Evolutionary conservation across 2,888 invertebrate species (phyloP).

Genomic region (Thysanoteuthis rhombus): DNA sequence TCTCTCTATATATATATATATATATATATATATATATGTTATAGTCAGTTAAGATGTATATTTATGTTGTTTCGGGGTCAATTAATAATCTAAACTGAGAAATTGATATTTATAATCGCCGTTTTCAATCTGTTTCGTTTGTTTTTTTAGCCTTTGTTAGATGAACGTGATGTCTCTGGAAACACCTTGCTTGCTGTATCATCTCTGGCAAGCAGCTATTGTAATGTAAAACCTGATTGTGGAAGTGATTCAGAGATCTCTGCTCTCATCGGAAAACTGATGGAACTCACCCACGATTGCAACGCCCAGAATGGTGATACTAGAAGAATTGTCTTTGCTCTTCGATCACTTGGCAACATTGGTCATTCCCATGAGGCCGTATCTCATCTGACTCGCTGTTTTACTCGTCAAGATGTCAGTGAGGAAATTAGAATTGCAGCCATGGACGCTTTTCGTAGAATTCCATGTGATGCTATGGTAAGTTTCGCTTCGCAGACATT

Average conservation of each 20-base stretch:
- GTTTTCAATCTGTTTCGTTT: not conserved
- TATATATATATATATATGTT: no score
- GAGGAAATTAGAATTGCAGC: slow-evolving; percentile 81
- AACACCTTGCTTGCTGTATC: slow-evolving; percentile 77
- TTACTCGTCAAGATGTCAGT: slow-evolving; percentile 72
- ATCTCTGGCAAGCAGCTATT: slow-evolving; percentile 78
- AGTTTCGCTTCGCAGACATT: not conserved
- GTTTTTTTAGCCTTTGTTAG: slow-evolving; percentile 44
- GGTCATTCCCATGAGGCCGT: slow-evolving; percentile 74
- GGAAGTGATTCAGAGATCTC: slow-evolving; percentile 59
- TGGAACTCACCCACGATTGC: not conserved
- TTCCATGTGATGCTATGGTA: slow-evolving; percentile 72
- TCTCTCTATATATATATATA: not conserved
- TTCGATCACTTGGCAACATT: slow-evolving; percentile 90
- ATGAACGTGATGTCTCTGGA: slow-evolving; percentile 58
- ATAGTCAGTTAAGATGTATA: no score
- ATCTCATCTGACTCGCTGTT: slow-evolving; percentile 54
- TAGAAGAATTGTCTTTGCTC: slow-evolving; percentile 41
- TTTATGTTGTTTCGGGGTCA: no score
- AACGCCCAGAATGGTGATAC: not conserved
- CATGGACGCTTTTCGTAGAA: slow-evolving; percentile 80
- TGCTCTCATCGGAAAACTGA: slow-evolving; percentile 35
- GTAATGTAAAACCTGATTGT: slow-evolving; percentile 70
- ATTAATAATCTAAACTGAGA: no score
- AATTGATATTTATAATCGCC: no score